Conservation (phyloP, 2,797 vertebrate species). For the Gambelia wislizenii region DNA sequence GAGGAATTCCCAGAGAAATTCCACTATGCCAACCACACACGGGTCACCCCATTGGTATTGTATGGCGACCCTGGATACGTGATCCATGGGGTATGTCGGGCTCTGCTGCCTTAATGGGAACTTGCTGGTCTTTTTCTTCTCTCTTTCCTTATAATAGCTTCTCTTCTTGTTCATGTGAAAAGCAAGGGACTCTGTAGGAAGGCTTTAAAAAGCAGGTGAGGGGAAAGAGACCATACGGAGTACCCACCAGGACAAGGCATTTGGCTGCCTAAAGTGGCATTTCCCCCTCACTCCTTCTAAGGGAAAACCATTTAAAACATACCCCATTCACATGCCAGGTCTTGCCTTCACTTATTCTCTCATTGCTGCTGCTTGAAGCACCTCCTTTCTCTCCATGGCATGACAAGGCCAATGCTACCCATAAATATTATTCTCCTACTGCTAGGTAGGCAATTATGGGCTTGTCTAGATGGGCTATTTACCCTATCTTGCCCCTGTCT, state of each 20-base stretch:
- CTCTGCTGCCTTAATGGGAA: background rate
- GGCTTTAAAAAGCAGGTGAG: background rate
- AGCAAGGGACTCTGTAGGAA: background rate
- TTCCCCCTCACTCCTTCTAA: background rate
- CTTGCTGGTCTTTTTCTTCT: background rate
- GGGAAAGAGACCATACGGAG: background rate
- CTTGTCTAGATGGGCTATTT: too few relatives aligned
- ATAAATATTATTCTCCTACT: too few relatives aligned
- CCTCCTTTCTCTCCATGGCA: background rate
- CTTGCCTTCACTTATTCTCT: too few relatives aligned
- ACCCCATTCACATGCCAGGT: background rate
- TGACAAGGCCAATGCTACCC: background rate
- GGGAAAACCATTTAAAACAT: background rate
- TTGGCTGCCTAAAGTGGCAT: background rate
- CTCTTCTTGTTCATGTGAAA: background rate
- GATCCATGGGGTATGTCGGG: slow-evolving; percentile 87
- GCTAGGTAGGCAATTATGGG: too few relatives aligned
- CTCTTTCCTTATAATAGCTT: background rate
- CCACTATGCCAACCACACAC: slow-evolving; percentile 81
- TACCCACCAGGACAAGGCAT: background rate
- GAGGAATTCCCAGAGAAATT: slow-evolving; percentile 84
- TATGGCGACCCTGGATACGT: slow-evolving; percentile 88
- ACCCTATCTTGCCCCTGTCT: too few relatives aligned
- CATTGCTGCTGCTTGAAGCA: background rate
- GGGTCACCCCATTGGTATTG: slow-evolving; percentile 88